Evolutionary conservation across 2,113 vertebrate species (phyloP), one percentile per base, ranked within the genome.

Genomic region (Paraplagusia blochii): DNA sequence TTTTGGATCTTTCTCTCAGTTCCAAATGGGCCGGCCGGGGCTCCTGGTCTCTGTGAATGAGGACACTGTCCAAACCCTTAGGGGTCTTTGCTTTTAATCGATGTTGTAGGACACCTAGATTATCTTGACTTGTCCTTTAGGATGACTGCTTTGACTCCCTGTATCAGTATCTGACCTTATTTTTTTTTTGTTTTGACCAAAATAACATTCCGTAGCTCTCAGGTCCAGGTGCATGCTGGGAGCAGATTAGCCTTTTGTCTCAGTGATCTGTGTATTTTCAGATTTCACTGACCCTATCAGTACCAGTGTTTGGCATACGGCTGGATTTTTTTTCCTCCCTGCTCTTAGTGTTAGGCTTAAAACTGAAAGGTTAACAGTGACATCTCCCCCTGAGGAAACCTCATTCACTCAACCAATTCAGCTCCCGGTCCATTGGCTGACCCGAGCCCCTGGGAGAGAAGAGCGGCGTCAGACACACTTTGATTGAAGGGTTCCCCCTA

Each of bases 1-100:
- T 79, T 79, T 59, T 76, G 2, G 2, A 29, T 2, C 22, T 6
- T 57, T 75, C 39, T 72, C 56, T 66, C 47, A 54, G 66, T 66
- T 81, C 74, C 68, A 73, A 79, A 84, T 80, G 72, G 86, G 83
- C 84, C 81, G 76, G 70, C 63, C 63, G 76, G 76, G 87, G 79
- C 81, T 88, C 83, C 77, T 79, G 82, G 85, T 87, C 77, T 88
- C 74, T 81, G 85, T 84, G 84, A 88, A 88, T 79, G 85, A 89
- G 85, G 80, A 87, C 83, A 74, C 74, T 86, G 88, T 89, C 88
- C 79, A 73, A 85, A 79, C 88, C 80, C 76, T 85, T 86, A 81
- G 79, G 80, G 84, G 87, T 84, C 77, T 74, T 74, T 45, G 9
- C 51, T 54, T 54, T 45, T 62, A n/a, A n/a, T n/a, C n/a, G n/a